phyloP scores from a whole-genome alignment of 1,140 invertebrate species.

The Philopotamus ludificatus region DNA sequence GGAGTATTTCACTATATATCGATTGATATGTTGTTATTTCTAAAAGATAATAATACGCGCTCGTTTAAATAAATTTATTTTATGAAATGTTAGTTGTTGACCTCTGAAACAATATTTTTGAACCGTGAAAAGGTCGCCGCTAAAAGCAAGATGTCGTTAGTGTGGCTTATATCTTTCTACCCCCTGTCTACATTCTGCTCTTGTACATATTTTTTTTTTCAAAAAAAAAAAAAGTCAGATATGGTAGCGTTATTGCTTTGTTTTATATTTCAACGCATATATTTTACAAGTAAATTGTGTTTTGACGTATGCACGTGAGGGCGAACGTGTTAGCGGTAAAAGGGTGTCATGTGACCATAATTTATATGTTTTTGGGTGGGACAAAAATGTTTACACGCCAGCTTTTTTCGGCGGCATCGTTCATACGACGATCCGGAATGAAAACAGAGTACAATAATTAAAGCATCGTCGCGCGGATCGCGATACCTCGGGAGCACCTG shows the following conservation, averaged over 20 bases:
- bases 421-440: too few species aligned
- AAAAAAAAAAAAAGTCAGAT: too few species aligned
- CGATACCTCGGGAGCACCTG: too few species aligned
- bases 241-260: slow-evolving; percentile 19
- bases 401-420: not conserved
- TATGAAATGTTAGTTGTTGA: not conserved
- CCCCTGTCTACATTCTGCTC: not conserved
- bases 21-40: too few species aligned
- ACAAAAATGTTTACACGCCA: slow-evolving; percentile 37
- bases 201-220: not conserved
- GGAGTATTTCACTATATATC: too few species aligned
- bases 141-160: slow-evolving; percentile 2
- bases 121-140: not conserved
- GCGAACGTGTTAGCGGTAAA: slow-evolving; percentile 20
- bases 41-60: too few species aligned
- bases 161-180: slow-evolving; percentile 3
- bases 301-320: slow-evolving; percentile 36
- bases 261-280: slow-evolving; percentile 26
- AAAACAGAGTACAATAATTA: too few species aligned
- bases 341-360: slow-evolving; percentile 35
- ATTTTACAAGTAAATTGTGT: slow-evolving; percentile 39
- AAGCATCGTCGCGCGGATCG: too few species aligned
- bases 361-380: slow-evolving; percentile 34
- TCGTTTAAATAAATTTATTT: too few species aligned
- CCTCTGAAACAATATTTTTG: not conserved